These are phyloP conservation scores for Emmelina monodactyla DNA, from an alignment of 2,888 invertebrate genomes.

Conservation along the genomic window DNA sequence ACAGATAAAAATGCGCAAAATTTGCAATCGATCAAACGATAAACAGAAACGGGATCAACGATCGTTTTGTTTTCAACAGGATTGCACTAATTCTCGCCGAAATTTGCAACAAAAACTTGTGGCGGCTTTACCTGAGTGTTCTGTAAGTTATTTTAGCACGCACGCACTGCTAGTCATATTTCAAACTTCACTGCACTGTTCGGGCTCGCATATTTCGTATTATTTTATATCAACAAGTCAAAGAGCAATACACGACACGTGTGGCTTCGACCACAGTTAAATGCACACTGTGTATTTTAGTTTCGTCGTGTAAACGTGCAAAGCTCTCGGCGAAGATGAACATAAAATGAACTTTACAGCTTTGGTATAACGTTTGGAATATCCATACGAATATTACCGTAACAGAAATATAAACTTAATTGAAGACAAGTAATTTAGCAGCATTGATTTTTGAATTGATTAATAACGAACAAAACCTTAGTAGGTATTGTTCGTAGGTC, in stretches of 20 bases:
- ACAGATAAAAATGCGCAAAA: background rate
- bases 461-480: too few relatives aligned
- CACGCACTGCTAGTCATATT: background rate
- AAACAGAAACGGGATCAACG: background rate
- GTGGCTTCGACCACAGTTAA: background rate
- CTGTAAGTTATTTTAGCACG: background rate
- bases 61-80: background rate
- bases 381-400: too few relatives aligned
- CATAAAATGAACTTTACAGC: too few relatives aligned
- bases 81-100: background rate
- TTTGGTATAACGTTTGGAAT: too few relatives aligned
- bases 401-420: too few relatives aligned
- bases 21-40: background rate
- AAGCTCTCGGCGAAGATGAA: too few relatives aligned
- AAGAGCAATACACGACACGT: background rate
- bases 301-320: too few relatives aligned
- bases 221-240: background rate
- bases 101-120: slow-evolving; percentile 1
- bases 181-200: background rate
- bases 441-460: too few relatives aligned
- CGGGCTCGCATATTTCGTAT: background rate
- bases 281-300: background rate
- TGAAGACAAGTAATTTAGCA: too few relatives aligned
- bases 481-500: too few relatives aligned
- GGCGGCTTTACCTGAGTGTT: background rate